These are phyloP conservation scores for Drosophila glabriapex DNA, from an alignment of 2,888 invertebrate genomes.

Conservation along the genomic window DNA sequence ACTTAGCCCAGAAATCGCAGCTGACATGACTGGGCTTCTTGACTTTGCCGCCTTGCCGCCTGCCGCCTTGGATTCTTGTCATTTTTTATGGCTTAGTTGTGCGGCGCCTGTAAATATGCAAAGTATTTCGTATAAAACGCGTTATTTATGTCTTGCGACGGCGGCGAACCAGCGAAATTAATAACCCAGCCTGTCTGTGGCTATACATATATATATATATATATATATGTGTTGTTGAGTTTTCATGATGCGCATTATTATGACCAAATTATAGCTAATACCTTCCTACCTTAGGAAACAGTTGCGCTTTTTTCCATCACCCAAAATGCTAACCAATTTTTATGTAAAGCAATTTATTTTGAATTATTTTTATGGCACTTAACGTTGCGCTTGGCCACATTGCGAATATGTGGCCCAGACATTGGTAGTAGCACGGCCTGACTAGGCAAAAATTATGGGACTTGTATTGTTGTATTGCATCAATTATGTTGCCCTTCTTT, in stretches of 20 bases:
- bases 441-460: background rate
- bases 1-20: conserved; percentile 73
- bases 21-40: conserved; percentile 82
- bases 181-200: conserved; percentile 68
- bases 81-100: conserved; percentile 75
- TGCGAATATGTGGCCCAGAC: conserved; percentile 31
- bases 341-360: conserved; percentile 85
- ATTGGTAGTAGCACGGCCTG: conserved; percentile 12
- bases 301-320: conserved; percentile 49
- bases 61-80: conserved; percentile 47
- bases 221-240: conserved; percentile 41
- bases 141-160: conserved; percentile 69
- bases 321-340: conserved; percentile 73
- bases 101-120: conserved; percentile 70
- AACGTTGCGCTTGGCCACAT: conserved; percentile 73
- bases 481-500: background rate
- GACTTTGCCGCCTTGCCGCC: conserved; percentile 43
- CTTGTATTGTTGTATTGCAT: conserved; percentile 1
- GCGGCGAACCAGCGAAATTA: conserved; percentile 62
- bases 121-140: conserved; percentile 71
- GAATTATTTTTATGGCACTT: conserved; percentile 86
- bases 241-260: conserved; percentile 85
- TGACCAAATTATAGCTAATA: conserved; percentile 84
- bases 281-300: conserved; percentile 79
- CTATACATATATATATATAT: conserved; percentile 1